phyloP scores from a whole-genome alignment of 92 coral and sea anemone genomes.

The Meandrina meandrites region DNA sequence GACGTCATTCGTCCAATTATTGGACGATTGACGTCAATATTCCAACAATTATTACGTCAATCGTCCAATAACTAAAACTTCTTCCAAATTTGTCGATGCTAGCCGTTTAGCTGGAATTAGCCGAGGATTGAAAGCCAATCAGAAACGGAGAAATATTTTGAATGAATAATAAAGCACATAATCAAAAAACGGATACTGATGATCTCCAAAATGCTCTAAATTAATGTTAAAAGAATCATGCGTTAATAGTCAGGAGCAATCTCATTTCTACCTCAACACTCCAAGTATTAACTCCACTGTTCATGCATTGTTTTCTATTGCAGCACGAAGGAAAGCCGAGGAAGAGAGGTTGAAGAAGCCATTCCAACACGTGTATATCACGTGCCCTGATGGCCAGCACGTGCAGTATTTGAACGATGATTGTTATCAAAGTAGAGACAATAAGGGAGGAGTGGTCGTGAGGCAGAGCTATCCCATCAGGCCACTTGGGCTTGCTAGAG shows the following conservation, averaged over 20 bases:
- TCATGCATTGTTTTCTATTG: not conserved
- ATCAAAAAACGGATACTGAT: no score
- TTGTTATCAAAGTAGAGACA: slow-evolving; percentile 59
- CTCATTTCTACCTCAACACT: not conserved
- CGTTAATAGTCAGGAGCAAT: not conserved
- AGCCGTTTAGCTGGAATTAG: no score
- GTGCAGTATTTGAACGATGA: slow-evolving; percentile 84
- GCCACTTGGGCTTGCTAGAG: slow-evolving; percentile 63
- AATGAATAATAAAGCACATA: no score
- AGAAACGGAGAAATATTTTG: no score
- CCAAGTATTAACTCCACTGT: not conserved
- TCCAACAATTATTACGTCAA: no score
- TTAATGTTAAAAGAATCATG: no score
- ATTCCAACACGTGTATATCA: slow-evolving; percentile 82
- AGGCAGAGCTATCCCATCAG: slow-evolving; percentile 89
- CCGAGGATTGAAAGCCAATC: no score
- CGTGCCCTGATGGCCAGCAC: slow-evolving; percentile 95
- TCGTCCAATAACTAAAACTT: no score
- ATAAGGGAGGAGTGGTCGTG: slow-evolving; percentile 86
- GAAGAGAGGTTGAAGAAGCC: slow-evolving; percentile 75
- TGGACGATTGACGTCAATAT: no score
- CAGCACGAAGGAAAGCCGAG: slow-evolving; percentile 54
- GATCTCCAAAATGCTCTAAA: no score
- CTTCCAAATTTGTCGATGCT: no score
- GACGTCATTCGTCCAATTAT: no score